phyloP scores from a whole-genome alignment of 2,797 vertebrate genomes.

The Vireo griseus region DNA sequence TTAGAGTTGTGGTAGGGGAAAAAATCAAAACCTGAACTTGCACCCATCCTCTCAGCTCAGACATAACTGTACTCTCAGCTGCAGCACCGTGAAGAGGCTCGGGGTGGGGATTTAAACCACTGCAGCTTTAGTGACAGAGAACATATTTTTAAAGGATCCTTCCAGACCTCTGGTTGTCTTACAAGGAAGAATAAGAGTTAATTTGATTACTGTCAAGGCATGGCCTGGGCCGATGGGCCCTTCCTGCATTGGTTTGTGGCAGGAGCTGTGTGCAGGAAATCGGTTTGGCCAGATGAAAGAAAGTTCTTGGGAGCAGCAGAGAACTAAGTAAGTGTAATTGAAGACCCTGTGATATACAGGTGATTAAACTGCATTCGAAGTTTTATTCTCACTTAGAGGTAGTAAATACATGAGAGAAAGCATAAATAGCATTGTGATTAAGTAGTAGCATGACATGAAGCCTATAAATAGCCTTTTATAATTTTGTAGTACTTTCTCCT shows the following conservation, averaged over 20 bases:
- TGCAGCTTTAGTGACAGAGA: background rate
- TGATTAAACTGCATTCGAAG: background rate
- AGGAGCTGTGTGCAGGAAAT: background rate
- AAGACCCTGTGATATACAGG: background rate
- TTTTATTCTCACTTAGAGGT: background rate
- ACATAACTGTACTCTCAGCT: background rate
- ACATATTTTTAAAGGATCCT: background rate
- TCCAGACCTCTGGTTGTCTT: background rate
- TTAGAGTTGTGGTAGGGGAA: background rate
- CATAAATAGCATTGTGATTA: background rate
- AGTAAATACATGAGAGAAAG: background rate
- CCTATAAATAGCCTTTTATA: background rate
- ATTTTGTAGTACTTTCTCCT: background rate
- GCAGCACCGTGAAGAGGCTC: background rate
- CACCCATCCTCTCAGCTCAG: background rate
- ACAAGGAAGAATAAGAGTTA: background rate
- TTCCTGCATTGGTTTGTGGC: background rate
- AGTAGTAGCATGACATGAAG: background rate
- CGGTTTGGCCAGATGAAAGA: background rate
- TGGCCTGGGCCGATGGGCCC: fast-evolving
- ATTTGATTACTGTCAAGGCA: background rate
- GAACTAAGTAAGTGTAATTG: background rate
- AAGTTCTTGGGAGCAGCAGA: background rate
- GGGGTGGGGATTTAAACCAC: background rate
- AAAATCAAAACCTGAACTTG: background rate